Percentiles rank a stretch among this genome's conserved stretches.
Conservation (phyloP, 1,140 invertebrate genomes). For the Tetragnatha versicolor region DNA sequence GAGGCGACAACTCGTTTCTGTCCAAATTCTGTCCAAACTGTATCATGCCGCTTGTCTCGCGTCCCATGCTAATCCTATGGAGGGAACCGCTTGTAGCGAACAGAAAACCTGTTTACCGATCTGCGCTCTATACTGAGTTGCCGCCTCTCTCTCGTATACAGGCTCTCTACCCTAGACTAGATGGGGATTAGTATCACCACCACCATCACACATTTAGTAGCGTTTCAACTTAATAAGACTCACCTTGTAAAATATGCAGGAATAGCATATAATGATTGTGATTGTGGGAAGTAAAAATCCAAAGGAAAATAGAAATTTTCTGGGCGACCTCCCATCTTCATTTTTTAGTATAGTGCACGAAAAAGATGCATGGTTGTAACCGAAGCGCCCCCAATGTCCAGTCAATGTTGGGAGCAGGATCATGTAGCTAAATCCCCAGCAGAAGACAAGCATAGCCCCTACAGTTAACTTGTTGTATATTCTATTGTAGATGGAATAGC, state of each 20-base stretch:
- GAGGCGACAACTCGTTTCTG: too few species aligned
- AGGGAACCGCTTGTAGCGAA: too few species aligned
- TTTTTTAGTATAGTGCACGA: constrained; percentile 82
- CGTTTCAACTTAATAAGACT: constrained; percentile 66
- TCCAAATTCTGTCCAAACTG: too few species aligned
- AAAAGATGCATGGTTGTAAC: constrained; percentile 77
- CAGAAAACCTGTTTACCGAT: too few species aligned
- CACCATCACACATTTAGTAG: too few species aligned
- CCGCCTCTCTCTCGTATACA: too few species aligned
- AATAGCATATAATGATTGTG: constrained; percentile 82
- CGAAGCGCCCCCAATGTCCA: constrained; percentile 81
- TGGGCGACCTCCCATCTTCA: constrained; percentile 76
- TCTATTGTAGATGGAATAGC: constrained; percentile 75
- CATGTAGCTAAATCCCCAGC: constrained; percentile 75
- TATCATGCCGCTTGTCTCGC: too few species aligned
- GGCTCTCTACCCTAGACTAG: too few species aligned
- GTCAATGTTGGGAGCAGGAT: constrained; percentile 77
- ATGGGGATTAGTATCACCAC: too few species aligned
- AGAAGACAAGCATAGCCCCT: constrained; percentile 74
- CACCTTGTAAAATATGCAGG: constrained; percentile 83
- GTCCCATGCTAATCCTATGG: too few species aligned
- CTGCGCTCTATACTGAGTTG: too few species aligned
- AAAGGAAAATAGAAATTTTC: constrained; percentile 82
- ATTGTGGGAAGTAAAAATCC: constrained; percentile 81
- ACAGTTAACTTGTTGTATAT: constrained; percentile 74